Percentiles rank a stretch among this genome's conserved stretches.
phyloP scores from a whole-genome alignment of 2,113 vertebrate species.

The Neotragus moschatus region DNA sequence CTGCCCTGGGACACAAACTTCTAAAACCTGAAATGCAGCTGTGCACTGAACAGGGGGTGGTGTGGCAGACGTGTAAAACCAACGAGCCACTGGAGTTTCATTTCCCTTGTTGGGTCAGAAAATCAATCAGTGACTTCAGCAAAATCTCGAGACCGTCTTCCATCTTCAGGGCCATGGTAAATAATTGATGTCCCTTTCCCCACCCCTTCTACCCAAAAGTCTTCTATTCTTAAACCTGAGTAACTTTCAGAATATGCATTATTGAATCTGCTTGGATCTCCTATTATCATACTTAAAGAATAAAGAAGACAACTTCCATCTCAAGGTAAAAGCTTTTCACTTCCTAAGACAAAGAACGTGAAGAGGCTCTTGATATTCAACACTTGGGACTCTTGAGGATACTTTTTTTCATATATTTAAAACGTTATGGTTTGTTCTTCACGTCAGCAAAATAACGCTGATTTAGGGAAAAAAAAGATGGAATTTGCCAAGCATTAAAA shows the following conservation, averaged over 20 bases:
- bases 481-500: neutral
- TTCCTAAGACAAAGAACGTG: neutral
- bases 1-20: neutral
- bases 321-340: constrained; percentile 6
- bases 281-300: neutral
- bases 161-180: constrained; percentile 73
- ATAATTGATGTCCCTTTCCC: constrained; percentile 83
- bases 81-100: constrained; percentile 41
- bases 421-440: neutral
- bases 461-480: neutral
- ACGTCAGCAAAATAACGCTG: neutral
- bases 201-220: neutral
- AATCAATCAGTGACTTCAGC: constrained; percentile 89
- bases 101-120: constrained; percentile 87
- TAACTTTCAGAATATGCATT: constrained; percentile 1
- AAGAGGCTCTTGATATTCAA: neutral
- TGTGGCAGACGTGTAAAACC: constrained; percentile 41
- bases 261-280: neutral
- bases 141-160: constrained; percentile 78
- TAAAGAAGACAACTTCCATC: neutral
- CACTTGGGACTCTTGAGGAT: neutral
- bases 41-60: neutral
- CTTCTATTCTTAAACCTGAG: constrained; percentile 43
- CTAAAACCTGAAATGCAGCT: neutral
- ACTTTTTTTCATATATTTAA: neutral